Evolutionary conservation across 2,797 vertebrate genomes (phyloP).

Genomic region (Ctenochaetus hawaiiensis): DNA sequence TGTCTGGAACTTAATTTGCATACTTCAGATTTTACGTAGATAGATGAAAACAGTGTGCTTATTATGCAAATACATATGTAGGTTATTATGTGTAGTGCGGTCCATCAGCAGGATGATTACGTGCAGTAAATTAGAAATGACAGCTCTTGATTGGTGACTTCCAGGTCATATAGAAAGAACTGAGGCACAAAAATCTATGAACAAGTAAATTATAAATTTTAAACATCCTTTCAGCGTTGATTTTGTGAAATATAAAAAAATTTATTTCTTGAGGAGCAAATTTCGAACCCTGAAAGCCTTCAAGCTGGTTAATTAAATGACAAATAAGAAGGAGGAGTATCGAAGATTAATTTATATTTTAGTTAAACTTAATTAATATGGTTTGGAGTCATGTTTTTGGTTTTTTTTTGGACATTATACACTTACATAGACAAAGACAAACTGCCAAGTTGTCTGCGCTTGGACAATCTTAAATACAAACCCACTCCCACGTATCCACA

Average conservation of each 20-base stretch:
- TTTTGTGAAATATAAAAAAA: neutral
- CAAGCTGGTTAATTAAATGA: neutral
- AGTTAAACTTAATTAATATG: neutral
- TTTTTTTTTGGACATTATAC: conserved; percentile 4
- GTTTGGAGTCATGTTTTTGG: neutral
- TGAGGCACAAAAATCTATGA: neutral
- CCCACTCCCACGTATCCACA: conserved; percentile 32
- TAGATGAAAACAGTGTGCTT: conserved; percentile 8
- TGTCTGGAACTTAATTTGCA: conserved; percentile 20
- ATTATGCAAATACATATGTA: conserved; percentile 9
- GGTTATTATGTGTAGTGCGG: neutral
- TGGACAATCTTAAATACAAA: conserved; percentile 51
- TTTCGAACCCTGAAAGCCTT: neutral
- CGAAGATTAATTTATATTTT: neutral
- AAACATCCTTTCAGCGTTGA: neutral
- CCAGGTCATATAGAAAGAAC: conserved; percentile 1
- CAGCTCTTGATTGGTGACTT: conserved; percentile 34
- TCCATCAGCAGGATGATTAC: conserved; percentile 22
- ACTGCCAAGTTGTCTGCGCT: conserved; percentile 34
- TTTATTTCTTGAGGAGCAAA: neutral
- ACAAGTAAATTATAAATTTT: neutral
- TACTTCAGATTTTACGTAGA: conserved; percentile 18
- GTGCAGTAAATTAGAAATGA: conserved; percentile 34
- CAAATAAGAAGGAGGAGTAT: neutral
- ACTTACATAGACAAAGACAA: conserved; percentile 25